Percentiles rank a stretch among this genome's conserved stretches.
Conservation (phyloP, 2,888 invertebrate species). For the Drosophila niveifrons region DNA sequence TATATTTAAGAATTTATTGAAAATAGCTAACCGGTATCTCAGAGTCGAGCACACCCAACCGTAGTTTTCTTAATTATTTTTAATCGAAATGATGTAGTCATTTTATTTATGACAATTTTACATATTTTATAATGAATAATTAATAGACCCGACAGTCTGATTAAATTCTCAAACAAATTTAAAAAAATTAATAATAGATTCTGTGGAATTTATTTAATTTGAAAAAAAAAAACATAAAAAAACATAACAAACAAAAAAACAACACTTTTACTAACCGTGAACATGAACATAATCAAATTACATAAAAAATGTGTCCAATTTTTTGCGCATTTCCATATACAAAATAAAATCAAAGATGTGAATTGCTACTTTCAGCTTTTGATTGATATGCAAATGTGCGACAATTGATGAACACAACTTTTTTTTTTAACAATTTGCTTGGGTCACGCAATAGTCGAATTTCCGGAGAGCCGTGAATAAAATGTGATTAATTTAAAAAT, state of each 20-base stretch:
- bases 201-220: not conserved
- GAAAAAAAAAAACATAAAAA: not conserved
- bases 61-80: no score
- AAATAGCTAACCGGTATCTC: no score
- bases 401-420: not conserved
- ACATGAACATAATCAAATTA: slow-evolving; percentile 1
- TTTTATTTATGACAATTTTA: no score
- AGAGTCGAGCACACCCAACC: no score
- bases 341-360: not conserved
- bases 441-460: not conserved
- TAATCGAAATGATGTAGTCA: no score
- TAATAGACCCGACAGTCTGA: no score
- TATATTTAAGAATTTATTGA: no score
- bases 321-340: not conserved
- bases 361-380: not conserved
- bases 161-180: no score
- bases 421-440: not conserved
- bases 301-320: not conserved
- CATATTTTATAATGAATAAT: no score
- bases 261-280: not conserved
- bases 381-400: slow-evolving; percentile 22
- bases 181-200: no score
- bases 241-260: not conserved
- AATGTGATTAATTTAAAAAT: slow-evolving; percentile 3
- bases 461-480: not conserved